These are phyloP conservation scores for Sminthurides aquaticus DNA, from an alignment of 2,888 invertebrate genomes.

Conservation along the genomic window DNA sequence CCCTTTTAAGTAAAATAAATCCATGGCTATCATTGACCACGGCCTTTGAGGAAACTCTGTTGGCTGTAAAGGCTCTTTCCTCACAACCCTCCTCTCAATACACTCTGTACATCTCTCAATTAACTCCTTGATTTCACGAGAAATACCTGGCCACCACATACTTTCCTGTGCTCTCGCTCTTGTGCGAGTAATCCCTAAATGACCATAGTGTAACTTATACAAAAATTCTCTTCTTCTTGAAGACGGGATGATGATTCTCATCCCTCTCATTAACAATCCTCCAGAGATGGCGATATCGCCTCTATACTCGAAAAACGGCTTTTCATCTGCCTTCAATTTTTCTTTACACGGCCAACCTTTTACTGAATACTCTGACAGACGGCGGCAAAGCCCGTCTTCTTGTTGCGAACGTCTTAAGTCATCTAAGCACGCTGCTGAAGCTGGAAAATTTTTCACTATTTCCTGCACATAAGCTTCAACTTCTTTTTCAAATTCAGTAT, in stretches of 20 bases:
- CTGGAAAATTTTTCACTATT: too few species aligned
- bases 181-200: constrained; percentile 42
- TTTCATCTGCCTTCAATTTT: too few species aligned
- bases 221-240: constrained; percentile 31
- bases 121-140: constrained; percentile 26
- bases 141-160: constrained; percentile 41
- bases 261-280: constrained; percentile 15
- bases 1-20: constrained; percentile 32
- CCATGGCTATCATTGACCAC: constrained; percentile 40
- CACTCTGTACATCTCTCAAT: constrained; percentile 30
- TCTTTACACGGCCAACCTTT: too few species aligned
- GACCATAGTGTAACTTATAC: constrained; percentile 39
- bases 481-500: too few species aligned
- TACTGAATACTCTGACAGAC: too few species aligned
- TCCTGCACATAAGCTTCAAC: too few species aligned
- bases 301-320: too few species aligned
- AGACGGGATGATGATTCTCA: constrained; percentile 31
- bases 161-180: constrained; percentile 34
- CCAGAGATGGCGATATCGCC: constrained; percentile 5
- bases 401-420: not conserved
- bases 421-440: not conserved
- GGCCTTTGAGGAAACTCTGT: constrained; percentile 32
- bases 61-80: constrained; percentile 31
- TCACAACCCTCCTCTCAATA: constrained; percentile 23
- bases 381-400: too few species aligned